Base-by-base conservation (phyloP, 2,113 vertebrate species). In the Charina bottae region DNA sequence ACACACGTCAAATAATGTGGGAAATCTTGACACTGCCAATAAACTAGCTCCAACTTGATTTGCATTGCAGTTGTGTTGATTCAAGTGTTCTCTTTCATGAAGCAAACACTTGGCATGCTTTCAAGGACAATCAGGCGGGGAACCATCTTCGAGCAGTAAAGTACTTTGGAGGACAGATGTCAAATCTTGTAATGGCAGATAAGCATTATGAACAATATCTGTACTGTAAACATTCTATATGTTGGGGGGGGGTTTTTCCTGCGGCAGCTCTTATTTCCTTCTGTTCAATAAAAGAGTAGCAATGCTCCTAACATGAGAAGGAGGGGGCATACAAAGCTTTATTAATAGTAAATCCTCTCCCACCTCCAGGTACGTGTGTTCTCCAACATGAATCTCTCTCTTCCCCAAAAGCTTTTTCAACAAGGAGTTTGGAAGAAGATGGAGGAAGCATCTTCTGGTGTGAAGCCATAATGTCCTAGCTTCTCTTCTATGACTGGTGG, bases 51-150 rank as follows among this genome's bases (percentile, higher is more conserved):
- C 92, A 95, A 93, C 96, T 90, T 91, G 96, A 93, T 95, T 95
- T 93, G 89, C 90, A 37, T 85, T 87, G 54, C 37, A 58, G 83
- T 60, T 95, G 60, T 95, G 94, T 97, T 97, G 97, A 96, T 95
- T 96, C 93, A 97, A 95, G 95, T 96, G 90, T 96, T 97, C 96
- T 92, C 93, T 95, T 95, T 95, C 95, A 92, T 95, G 95, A 96
- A 94, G 95, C 28, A 53, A 84, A 94, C 93, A 91, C 84, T 96
- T 93, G 96, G 94, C 94, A 89, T 87, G 72, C 89, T 95, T 94
- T 96, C 94, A 95, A 94, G 92, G 92, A 83, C 94, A 96, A 94
- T 95, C 91, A 72, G 89, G 28, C 6, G 1, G 33, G 21, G 7
- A 12, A 72, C 4, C 72, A 11, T 26, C 56, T 96, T 86, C 90